These are phyloP conservation scores for Malacosoma neustria DNA, from an alignment of 2,888 invertebrate species.

Conservation along the genomic window DNA sequence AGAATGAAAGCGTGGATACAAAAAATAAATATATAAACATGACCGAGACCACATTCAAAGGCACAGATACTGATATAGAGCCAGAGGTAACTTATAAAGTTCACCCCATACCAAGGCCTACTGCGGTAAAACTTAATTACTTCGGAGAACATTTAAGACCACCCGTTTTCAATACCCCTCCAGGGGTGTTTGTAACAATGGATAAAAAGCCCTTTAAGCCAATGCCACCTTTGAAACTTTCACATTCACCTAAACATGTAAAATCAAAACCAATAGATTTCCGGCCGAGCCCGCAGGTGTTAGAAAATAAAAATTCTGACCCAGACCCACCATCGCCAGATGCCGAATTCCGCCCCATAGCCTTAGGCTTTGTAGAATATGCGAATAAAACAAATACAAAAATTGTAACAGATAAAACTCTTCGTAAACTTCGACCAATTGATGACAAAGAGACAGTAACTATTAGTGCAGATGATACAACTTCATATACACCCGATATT, in stretches of 20 bases:
- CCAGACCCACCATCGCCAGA: slow-evolving; percentile 41
- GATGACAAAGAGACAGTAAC: slow-evolving; percentile 34
- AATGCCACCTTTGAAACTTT: slow-evolving; percentile 55
- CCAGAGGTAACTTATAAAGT: slow-evolving; percentile 27
- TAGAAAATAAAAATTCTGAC: slow-evolving; percentile 43
- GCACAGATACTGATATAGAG: slow-evolving; percentile 35
- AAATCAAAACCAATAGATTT: slow-evolving; percentile 45
- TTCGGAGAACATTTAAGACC: slow-evolving; percentile 52
- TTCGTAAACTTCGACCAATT: slow-evolving; percentile 31
- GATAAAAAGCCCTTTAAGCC: slow-evolving; percentile 68
- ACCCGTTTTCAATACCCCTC: slow-evolving; percentile 61
- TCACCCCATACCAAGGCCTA: slow-evolving; percentile 30
- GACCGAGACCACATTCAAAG: slow-evolving; percentile 32
- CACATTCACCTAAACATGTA: slow-evolving; percentile 30
- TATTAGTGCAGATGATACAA: slow-evolving; percentile 31
- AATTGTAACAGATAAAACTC: slow-evolving; percentile 24
- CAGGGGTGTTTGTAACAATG: slow-evolving; percentile 62
- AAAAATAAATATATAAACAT: slow-evolving; percentile 24
- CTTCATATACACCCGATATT: slow-evolving; percentile 48
- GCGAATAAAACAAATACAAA: slow-evolving; percentile 20
- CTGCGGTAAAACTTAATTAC: slow-evolving; percentile 39
- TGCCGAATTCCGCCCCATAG: slow-evolving; percentile 53
- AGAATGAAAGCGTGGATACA: slow-evolving; percentile 30
- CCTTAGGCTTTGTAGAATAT: slow-evolving; percentile 28
- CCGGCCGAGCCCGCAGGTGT: slow-evolving; percentile 59